Conservation (phyloP, 2,888 invertebrate genomes). For the Lumbricus terrestris region DNA sequence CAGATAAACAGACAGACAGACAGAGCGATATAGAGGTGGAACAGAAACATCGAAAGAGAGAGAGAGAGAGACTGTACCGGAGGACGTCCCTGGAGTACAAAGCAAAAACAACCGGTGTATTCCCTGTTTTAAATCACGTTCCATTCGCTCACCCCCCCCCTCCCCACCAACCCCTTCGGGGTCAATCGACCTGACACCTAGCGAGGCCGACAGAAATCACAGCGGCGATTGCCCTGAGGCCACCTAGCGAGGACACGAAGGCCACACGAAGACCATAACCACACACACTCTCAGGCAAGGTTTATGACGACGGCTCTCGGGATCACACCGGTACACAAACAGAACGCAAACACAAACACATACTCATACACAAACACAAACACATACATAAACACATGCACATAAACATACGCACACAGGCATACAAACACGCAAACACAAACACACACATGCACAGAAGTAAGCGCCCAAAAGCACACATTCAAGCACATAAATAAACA, state of each 20-base stretch:
- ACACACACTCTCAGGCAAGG: neutral
- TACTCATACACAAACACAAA: no score
- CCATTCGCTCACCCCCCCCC: neutral
- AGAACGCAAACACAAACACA: no score
- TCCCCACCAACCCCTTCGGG: neutral
- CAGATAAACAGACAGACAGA: no score
- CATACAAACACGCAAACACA: no score
- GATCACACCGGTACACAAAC: no score
- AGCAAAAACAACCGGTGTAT: neutral
- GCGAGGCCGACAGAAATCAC: neutral
- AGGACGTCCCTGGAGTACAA: neutral
- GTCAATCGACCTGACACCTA: slow-evolving; percentile 3
- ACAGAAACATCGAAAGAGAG: no score
- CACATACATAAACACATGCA: no score
- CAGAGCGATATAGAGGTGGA: no score
- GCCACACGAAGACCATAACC: neutral
- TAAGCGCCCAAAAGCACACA: no score
- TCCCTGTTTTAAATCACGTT: neutral
- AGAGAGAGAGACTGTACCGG: neutral
- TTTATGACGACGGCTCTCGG: neutral
- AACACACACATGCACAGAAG: no score
- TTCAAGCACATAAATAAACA: no score
- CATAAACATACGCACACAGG: no score
- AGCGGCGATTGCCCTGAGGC: neutral
- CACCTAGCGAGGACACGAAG: neutral